Evolutionary conservation across 2,113 vertebrate genomes (phyloP).

Genomic region (Australoheros scitulus): DNA sequence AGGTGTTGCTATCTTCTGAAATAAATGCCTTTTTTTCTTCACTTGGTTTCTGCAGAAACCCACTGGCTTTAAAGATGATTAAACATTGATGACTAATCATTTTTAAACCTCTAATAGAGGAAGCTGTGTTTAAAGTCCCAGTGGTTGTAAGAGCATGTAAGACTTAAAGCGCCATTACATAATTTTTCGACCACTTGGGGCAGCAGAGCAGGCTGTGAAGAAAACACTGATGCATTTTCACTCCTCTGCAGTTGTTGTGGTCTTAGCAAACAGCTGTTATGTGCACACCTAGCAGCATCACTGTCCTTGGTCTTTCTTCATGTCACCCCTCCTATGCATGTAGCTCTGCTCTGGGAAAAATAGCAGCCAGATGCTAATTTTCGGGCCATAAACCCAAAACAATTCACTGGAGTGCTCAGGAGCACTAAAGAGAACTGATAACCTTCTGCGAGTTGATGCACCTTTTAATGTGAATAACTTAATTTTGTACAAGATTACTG

Average conservation of each 20-base stretch:
- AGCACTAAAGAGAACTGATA: no score
- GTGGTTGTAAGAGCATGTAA: not conserved
- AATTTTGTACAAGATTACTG: not conserved
- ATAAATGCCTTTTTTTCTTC: not conserved
- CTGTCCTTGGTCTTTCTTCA: not conserved
- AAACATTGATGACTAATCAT: not conserved
- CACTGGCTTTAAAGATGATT: not conserved
- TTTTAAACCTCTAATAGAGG: not conserved
- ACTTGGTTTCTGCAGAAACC: not conserved
- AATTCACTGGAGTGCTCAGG: not conserved
- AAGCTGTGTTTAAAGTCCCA: not conserved
- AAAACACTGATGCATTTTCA: not conserved
- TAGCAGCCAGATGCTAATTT: not conserved
- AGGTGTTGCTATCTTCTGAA: constrained; percentile 24
- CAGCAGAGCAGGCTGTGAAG: not conserved
- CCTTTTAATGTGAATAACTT: no score
- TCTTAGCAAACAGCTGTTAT: constrained; percentile 1
- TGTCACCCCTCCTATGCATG: not conserved
- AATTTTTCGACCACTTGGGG: not conserved
- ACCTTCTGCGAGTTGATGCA: no score
- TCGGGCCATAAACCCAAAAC: not conserved
- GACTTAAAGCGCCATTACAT: not conserved
- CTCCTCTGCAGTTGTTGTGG: not conserved
- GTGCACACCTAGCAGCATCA: not conserved
- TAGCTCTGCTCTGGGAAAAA: not conserved